phyloP scores from a whole-genome alignment of 2,888 invertebrate species.

The Tenthredo mesomela region DNA sequence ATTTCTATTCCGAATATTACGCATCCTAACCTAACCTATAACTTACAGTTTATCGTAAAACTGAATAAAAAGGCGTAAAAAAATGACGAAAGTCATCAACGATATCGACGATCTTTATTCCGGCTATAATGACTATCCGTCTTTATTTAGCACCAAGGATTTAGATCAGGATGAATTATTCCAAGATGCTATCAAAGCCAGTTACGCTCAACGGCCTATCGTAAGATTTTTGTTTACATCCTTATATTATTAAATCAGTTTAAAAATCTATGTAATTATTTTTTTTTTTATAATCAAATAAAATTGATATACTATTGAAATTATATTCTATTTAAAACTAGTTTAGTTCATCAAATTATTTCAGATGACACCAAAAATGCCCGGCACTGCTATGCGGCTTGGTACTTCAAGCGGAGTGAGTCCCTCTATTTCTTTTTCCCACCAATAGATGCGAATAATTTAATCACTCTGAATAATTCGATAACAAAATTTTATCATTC shows the following conservation, averaged over 20 bases:
- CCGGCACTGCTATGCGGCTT: slow-evolving; percentile 79
- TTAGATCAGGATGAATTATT: slow-evolving; percentile 87
- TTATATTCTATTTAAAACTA: no score
- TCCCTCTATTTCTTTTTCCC: slow-evolving; percentile 37
- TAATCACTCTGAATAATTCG: neutral
- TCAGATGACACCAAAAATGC: slow-evolving; percentile 77
- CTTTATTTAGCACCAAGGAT: slow-evolving; percentile 84
- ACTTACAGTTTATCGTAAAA: neutral
- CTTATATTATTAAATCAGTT: neutral
- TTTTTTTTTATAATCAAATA: no score
- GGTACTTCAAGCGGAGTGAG: slow-evolving; percentile 81
- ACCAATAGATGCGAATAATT: neutral
- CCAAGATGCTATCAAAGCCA: slow-evolving; percentile 88
- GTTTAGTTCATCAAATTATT: neutral
- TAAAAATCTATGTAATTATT: neutral
- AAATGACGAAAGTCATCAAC: slow-evolving; percentile 67
- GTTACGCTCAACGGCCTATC: slow-evolving; percentile 85
- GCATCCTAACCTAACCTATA: neutral
- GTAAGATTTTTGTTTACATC: slow-evolving; percentile 78
- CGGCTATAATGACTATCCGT: slow-evolving; percentile 85
- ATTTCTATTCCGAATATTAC: neutral
- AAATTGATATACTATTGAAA: no score
- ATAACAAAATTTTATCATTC: slow-evolving; percentile 12
- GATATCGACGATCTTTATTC: slow-evolving; percentile 84
- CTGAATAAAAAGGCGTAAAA: neutral